Percentiles rank a stretch among this genome's conserved stretches.
Evolutionary conservation across 1,140 invertebrate genomes (phyloP).

Genomic region (Bactericera cockerelli): DNA sequence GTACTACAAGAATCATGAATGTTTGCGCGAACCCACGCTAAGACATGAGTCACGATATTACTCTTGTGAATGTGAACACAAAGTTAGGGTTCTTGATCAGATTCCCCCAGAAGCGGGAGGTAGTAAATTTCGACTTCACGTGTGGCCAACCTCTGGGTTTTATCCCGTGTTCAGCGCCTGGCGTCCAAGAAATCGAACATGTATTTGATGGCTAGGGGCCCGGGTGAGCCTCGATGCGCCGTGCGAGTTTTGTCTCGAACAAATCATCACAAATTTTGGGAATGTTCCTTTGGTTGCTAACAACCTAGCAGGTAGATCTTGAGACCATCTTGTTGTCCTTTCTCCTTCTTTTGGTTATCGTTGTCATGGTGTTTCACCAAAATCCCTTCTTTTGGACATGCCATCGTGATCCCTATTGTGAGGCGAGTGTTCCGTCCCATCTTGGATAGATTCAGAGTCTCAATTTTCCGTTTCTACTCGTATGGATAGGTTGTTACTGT

Average conservation of each 20-base stretch:
- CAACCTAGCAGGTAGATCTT: constrained; percentile 95
- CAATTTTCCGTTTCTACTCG: constrained; percentile 86
- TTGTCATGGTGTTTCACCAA: constrained; percentile 85
- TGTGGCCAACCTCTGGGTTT: constrained; percentile 97
- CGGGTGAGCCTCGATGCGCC: constrained; percentile 78
- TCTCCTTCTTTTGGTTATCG: constrained; percentile 85
- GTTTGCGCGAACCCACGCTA: constrained; percentile 98
- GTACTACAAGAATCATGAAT: constrained; percentile 99
- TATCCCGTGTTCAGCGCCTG: constrained; percentile 89
- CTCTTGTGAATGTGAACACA: constrained; percentile 99
- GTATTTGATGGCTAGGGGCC: constrained; percentile 97
- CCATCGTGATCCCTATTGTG: constrained; percentile 82
- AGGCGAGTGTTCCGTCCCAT: constrained; percentile 78
- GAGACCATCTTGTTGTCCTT: constrained; percentile 97
- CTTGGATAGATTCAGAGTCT: constrained; percentile 79
- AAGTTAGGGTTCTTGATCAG: constrained; percentile 99
- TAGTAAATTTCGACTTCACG: constrained; percentile 93
- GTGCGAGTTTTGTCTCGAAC: constrained; percentile 97
- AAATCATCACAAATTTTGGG: constrained; percentile 97
- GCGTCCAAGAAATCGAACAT: constrained; percentile 99
- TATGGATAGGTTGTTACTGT: constrained; percentile 91
- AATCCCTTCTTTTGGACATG: constrained; percentile 72
- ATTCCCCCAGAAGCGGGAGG: constrained; percentile 93
- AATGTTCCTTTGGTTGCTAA: constrained; percentile 94
- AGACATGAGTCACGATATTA: constrained; percentile 98